phyloP scores from a whole-genome alignment of 2,113 vertebrate species.

The Riparia riparia region DNA sequence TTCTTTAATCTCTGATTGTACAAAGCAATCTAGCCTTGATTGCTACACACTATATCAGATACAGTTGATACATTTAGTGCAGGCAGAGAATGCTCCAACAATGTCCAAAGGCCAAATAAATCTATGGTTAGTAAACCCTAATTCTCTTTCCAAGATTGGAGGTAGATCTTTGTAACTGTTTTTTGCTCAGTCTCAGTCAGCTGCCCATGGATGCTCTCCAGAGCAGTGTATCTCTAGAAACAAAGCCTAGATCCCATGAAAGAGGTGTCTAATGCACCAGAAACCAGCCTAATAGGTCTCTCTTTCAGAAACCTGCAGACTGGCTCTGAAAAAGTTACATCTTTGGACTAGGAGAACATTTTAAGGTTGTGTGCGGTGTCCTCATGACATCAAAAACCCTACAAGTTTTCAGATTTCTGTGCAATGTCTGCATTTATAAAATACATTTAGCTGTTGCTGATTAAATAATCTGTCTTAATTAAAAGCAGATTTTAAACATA shows the following conservation, averaged over 20 bases:
- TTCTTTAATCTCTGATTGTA: not conserved
- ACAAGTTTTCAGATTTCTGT: not conserved
- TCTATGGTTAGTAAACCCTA: not conserved
- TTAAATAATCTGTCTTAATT: not conserved
- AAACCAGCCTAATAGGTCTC: not conserved
- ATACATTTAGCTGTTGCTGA: not conserved
- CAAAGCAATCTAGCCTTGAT: not conserved
- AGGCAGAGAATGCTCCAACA: not conserved
- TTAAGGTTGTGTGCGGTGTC: not conserved
- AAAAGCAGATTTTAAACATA: not conserved
- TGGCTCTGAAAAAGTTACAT: not conserved
- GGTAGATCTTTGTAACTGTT: not conserved
- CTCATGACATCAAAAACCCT: not conserved
- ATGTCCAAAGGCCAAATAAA: not conserved
- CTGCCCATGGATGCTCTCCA: not conserved
- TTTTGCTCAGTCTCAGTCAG: not conserved
- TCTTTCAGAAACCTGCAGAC: not conserved
- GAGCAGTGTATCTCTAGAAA: not conserved
- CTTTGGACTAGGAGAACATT: not conserved
- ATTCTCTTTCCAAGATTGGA: not conserved
- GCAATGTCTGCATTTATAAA: not conserved
- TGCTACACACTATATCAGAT: not conserved
- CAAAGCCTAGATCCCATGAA: not conserved
- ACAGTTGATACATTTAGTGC: not conserved
- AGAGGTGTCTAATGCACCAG: not conserved